Conservation (phyloP, 2,113 vertebrate genomes). For the cat (Felis catus) region F.catus_Fca126_mat1.0 CM031412.1:118721501-118722000, state of each 20-base stretch:
- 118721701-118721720: background rate
- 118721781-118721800: background rate
- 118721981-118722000: background rate
- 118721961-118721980: conserved; percentile 1
- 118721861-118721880: background rate
- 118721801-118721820: background rate
- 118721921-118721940: background rate
- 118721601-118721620: background rate
- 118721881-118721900: background rate
- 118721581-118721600: background rate
- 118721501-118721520: background rate
- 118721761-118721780: background rate
- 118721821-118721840: background rate
- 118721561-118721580: background rate
- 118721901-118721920: background rate
- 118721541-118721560: background rate
- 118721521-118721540: conserved; percentile 5
- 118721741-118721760: background rate
- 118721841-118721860: background rate
- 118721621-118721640: background rate
- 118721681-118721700: background rate
- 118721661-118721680: background rate
- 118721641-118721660: conserved; percentile 22
- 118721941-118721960: background rate
- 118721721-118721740: background rate